Percentiles rank a stretch among this genome's conserved stretches.
phyloP scores from a whole-genome alignment of 2,797 vertebrate species.

The Pristis pectinata region DNA sequence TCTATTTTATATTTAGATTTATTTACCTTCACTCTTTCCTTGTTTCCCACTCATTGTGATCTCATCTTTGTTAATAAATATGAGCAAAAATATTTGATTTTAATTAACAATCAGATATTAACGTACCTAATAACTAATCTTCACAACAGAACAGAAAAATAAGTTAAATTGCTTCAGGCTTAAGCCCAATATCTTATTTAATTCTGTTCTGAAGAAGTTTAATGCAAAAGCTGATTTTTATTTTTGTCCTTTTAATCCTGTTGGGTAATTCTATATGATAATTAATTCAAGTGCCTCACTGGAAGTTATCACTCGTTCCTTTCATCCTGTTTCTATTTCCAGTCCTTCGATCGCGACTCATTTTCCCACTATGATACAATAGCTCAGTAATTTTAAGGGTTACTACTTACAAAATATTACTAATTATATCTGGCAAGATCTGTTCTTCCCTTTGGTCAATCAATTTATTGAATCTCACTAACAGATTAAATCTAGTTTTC shows the following conservation, averaged over 20 bases:
- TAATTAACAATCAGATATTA: neutral
- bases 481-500: neutral
- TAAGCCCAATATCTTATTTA: neutral
- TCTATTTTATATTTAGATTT: neutral
- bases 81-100: neutral
- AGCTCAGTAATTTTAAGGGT: neutral
- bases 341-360: neutral
- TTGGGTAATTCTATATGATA: neutral
- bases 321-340: neutral
- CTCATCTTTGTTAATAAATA: neutral
- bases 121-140: neutral
- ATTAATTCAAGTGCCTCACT: neutral
- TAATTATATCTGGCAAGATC: neutral
- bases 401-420: neutral
- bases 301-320: neutral
- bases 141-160: neutral
- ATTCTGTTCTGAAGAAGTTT: neutral
- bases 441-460: neutral
- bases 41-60: neutral
- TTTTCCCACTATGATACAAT: neutral
- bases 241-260: neutral
- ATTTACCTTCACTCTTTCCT: neutral
- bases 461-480: neutral
- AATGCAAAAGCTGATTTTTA: neutral
- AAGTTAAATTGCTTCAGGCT: neutral